These are phyloP conservation scores for Etheostoma nigrum DNA, from an alignment of 2,797 vertebrate genomes.

Conservation along the genomic window DNA sequence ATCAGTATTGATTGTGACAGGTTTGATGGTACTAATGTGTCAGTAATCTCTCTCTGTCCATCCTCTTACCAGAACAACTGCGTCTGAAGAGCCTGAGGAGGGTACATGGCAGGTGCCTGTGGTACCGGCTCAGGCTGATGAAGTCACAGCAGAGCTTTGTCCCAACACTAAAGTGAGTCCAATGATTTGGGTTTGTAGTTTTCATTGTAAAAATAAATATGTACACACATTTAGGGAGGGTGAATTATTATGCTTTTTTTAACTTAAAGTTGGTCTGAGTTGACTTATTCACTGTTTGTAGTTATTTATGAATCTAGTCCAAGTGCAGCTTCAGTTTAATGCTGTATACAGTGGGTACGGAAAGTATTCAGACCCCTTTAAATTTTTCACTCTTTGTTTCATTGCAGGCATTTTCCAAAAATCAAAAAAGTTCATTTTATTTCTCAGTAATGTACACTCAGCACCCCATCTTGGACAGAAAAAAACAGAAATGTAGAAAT, in stretches of 20 bases:
- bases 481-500: too few species aligned
- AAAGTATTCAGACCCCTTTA: too few species aligned
- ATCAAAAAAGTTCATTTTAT: too few species aligned
- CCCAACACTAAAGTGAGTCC: slow-evolving; percentile 95
- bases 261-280: neutral
- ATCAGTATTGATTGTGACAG: neutral
- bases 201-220: neutral
- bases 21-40: neutral
- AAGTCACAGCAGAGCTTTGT: slow-evolving; percentile 97
- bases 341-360: too few species aligned
- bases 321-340: neutral
- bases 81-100: slow-evolving; percentile 95
- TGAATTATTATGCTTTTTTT: fast-evolving
- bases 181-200: neutral
- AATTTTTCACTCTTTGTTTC: too few species aligned
- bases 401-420: too few species aligned
- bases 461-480: too few species aligned
- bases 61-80: slow-evolving; percentile 90
- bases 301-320: neutral
- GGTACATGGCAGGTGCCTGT: slow-evolving; percentile 96
- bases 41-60: neutral
- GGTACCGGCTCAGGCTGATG: slow-evolving; percentile 95
- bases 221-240: neutral
- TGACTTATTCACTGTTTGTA: slow-evolving; percentile 1
- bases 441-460: too few species aligned